phyloP scores from a whole-genome alignment of 2,113 vertebrate genomes.

The Tragulus kanchil region DNA sequence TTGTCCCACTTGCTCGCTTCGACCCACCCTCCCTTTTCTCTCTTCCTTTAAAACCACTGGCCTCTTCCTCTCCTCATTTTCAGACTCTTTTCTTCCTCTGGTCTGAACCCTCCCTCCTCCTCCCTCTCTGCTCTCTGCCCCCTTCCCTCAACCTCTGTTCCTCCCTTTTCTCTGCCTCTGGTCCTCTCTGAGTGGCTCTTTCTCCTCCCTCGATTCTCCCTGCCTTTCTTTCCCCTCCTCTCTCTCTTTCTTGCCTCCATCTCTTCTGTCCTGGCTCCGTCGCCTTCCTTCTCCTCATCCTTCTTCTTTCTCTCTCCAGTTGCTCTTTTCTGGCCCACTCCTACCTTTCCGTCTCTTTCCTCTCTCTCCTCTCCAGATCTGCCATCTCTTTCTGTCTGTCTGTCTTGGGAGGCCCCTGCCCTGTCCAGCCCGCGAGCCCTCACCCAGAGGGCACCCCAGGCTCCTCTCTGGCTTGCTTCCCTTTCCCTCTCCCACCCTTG shows the following conservation, averaged over 20 bases:
- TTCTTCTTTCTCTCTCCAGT: background rate
- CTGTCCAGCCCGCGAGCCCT: background rate
- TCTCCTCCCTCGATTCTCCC: too few relatives aligned
- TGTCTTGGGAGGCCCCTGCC: background rate
- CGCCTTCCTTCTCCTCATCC: background rate
- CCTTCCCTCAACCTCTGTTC: background rate
- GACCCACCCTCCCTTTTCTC: background rate
- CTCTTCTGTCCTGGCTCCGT: background rate
- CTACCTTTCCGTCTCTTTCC: background rate
- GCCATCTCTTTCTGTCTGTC: background rate
- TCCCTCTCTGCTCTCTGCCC: background rate
- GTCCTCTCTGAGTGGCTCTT: background rate
- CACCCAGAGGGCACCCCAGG: background rate
- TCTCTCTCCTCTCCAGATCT: background rate
- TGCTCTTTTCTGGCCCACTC: background rate
- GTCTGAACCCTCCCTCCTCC: too few relatives aligned
- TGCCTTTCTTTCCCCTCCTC: too few relatives aligned
- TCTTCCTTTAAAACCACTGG: background rate
- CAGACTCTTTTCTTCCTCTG: too few relatives aligned
- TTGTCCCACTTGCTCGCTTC: fast-evolving
- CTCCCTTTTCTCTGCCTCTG: background rate
- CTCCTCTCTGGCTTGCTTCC: background rate
- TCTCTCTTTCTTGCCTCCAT: background rate
- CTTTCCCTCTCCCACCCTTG: background rate
- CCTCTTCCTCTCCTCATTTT: too few relatives aligned